Conservation (phyloP, 2,113 vertebrate species). For the Brachyistius frenatus region DNA sequence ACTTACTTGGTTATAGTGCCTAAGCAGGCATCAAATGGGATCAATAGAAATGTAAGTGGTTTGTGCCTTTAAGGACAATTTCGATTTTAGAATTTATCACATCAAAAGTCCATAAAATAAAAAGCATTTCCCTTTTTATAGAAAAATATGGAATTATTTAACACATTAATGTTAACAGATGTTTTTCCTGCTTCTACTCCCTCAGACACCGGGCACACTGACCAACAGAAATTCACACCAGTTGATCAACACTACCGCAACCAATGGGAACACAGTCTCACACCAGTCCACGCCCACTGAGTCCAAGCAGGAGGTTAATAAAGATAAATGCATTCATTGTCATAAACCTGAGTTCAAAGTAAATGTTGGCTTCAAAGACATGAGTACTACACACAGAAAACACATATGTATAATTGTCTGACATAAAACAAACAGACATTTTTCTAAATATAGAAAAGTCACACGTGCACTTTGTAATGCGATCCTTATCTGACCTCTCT, state of each 20-base stretch:
- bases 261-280: conserved; percentile 82
- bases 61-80: not conserved
- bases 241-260: conserved; percentile 89
- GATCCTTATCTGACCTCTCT: not conserved
- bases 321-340: not conserved
- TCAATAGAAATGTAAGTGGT: conserved; percentile 86
- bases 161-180: not conserved
- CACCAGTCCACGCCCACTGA: conserved; percentile 73
- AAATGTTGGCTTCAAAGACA: too few relatives aligned
- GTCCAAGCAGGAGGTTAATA: conserved; percentile 82
- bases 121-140: not conserved
- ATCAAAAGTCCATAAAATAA: too few relatives aligned
- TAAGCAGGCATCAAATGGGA: conserved; percentile 79
- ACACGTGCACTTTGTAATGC: not conserved
- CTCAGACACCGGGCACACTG: conserved; percentile 78
- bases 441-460: accelerated
- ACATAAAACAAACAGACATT: not conserved
- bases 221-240: conserved; percentile 84
- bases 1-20: conserved; percentile 90
- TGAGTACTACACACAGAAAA: too few relatives aligned
- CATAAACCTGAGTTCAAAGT: too few relatives aligned
- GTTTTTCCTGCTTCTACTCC: not conserved
- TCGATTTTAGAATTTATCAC: too few relatives aligned
- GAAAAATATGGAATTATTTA: not conserved
- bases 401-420: too few relatives aligned